Evolutionary conservation across 1,140 invertebrate genomes (phyloP).

Genomic region (Ostrea edulis): DNA sequence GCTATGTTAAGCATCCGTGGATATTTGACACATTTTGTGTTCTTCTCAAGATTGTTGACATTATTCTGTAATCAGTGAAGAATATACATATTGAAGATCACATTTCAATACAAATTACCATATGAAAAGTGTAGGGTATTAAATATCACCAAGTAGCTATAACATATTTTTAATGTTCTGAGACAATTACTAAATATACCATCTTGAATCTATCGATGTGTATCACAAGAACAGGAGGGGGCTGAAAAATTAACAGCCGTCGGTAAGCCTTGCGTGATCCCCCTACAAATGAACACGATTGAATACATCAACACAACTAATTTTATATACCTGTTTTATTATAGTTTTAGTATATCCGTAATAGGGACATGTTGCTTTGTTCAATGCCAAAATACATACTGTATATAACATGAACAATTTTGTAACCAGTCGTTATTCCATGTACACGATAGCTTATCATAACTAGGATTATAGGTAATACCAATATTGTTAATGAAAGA

Average conservation of each 20-base stretch:
- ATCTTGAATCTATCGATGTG: neutral
- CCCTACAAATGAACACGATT: neutral
- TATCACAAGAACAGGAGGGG: neutral
- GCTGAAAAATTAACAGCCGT: neutral
- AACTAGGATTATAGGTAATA: too few species aligned
- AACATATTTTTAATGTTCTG: neutral
- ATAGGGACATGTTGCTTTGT: too few species aligned
- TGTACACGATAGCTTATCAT: too few species aligned
- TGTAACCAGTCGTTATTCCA: too few species aligned
- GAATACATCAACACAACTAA: too few species aligned
- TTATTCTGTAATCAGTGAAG: neutral
- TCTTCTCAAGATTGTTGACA: neutral
- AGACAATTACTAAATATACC: neutral
- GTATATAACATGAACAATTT: too few species aligned
- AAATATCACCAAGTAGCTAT: neutral
- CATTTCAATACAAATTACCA: neutral
- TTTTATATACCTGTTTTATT: too few species aligned
- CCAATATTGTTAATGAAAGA: too few species aligned
- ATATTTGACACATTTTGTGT: neutral
- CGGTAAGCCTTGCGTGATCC: neutral
- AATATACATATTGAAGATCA: neutral
- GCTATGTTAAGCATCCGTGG: neutral
- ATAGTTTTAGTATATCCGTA: too few species aligned
- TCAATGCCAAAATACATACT: too few species aligned
- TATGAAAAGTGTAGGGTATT: neutral